Percentiles rank a stretch among this genome's conserved stretches.
Conservation (phyloP, 2,888 invertebrate genomes). For the Idaea aversata region DNA sequence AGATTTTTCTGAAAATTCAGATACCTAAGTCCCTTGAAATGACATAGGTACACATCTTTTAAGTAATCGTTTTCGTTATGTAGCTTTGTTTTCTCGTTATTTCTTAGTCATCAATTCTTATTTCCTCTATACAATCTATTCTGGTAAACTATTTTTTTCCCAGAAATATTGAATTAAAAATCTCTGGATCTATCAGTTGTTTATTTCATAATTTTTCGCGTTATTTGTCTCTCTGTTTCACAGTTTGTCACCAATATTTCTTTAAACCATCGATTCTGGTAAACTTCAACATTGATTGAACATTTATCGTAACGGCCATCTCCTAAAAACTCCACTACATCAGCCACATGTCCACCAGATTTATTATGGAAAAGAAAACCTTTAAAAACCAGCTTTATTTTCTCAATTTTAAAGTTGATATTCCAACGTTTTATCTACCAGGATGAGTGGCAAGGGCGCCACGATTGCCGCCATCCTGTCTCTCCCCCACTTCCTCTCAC, state of each 20-base stretch:
- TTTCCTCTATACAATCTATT: too few relatives aligned
- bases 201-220: too few relatives aligned
- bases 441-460: constrained; percentile 70
- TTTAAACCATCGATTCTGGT: background rate
- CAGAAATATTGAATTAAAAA: too few relatives aligned
- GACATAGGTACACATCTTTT: too few relatives aligned
- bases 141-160: too few relatives aligned
- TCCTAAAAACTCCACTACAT: background rate
- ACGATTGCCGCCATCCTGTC: constrained; percentile 71
- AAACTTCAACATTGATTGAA: background rate
- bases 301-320: background rate
- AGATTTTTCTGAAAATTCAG: too few relatives aligned
- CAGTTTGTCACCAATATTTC: background rate
- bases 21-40: too few relatives aligned
- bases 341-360: background rate
- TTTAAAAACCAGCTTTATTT: constrained; percentile 5
- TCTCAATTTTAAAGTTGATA: constrained; percentile 13
- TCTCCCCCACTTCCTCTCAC: constrained; percentile 55
- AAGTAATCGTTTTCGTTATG: too few relatives aligned
- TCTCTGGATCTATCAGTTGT: too few relatives aligned
- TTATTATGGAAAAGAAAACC: background rate
- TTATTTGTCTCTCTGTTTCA: background rate
- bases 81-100: too few relatives aligned
- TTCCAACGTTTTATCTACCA: constrained; percentile 32
- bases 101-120: too few relatives aligned